Conservation (phyloP, 1,140 invertebrate species). For the Caenorhabditis remanei region DNA sequence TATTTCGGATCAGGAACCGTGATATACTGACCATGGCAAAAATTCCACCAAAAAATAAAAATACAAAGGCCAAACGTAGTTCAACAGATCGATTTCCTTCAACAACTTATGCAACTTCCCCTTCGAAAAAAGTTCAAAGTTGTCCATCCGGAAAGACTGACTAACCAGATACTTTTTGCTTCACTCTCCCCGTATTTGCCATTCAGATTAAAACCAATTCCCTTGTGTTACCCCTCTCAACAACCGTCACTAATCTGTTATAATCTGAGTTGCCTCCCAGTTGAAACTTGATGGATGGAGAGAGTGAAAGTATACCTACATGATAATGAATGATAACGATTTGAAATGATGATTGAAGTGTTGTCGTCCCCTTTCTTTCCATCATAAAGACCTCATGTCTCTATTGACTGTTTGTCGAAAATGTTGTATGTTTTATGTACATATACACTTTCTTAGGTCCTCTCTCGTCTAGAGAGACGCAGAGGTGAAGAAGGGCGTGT, state of each 20-base stretch:
- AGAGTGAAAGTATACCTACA: neutral
- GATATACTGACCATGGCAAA: too few species aligned
- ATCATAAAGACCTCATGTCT: too few species aligned
- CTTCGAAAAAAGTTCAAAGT: too few species aligned
- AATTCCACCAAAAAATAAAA: too few species aligned
- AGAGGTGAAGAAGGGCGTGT: neutral
- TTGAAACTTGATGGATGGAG: neutral
- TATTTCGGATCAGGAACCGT: too few species aligned
- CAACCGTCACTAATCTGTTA: constrained; percentile 1
- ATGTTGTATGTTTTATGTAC: constrained; percentile 25
- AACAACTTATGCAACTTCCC: too few species aligned
- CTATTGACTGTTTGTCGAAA: constrained; percentile 10
- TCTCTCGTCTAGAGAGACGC: neutral
- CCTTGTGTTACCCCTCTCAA: neutral
- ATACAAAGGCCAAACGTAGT: too few species aligned
- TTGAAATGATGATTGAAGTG: neutral
- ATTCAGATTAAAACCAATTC: constrained; percentile 21
- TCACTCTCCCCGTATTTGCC: neutral
- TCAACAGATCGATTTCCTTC: too few species aligned
- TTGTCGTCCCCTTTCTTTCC: too few species aligned
- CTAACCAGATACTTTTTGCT: neutral
- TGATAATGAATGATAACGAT: too few species aligned
- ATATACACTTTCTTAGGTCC: neutral
- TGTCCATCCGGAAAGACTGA: too few species aligned
- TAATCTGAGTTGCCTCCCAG: neutral